A percentile compares a stretch with the other conserved stretches of the same genome.
These are phyloP conservation scores for Trochalopteron elliotii DNA, from an alignment of 2,113 vertebrate genomes.

Conservation along the genomic window DNA sequence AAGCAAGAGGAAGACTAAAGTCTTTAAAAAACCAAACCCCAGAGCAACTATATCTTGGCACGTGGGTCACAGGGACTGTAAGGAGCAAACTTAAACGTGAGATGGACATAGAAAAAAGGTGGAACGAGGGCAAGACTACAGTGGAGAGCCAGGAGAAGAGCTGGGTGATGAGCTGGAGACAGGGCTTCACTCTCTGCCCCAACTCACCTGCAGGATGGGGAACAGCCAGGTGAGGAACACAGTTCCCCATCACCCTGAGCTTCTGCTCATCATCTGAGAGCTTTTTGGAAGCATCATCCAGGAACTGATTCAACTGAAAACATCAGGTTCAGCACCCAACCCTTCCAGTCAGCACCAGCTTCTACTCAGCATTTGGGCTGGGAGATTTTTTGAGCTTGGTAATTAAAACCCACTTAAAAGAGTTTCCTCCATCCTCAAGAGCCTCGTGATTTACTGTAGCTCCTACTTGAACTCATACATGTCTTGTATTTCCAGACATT, in stretches of 20 bases:
- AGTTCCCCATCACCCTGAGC: background rate
- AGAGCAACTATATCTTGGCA: background rate
- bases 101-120: background rate
- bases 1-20: background rate
- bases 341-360: background rate
- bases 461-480: background rate
- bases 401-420: slow-evolving; percentile 40
- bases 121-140: background rate
- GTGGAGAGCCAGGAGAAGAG: background rate
- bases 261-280: background rate
- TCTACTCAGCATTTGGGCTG: background rate
- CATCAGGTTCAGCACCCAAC: background rate
- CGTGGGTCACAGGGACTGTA: background rate
- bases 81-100: background rate
- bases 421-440: slow-evolving; percentile 28
- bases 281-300: background rate
- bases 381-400: background rate
- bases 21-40: background rate
- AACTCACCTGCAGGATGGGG: background rate
- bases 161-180: background rate
- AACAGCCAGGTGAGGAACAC: background rate
- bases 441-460: slow-evolving; percentile 40
- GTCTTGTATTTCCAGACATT: slow-evolving; percentile 49
- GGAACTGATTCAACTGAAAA: background rate
- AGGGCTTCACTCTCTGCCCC: background rate